These are phyloP conservation scores for Montipora cactus DNA, from an alignment of 64 coral and sea anemone genomes.

Conservation along the genomic window DNA sequence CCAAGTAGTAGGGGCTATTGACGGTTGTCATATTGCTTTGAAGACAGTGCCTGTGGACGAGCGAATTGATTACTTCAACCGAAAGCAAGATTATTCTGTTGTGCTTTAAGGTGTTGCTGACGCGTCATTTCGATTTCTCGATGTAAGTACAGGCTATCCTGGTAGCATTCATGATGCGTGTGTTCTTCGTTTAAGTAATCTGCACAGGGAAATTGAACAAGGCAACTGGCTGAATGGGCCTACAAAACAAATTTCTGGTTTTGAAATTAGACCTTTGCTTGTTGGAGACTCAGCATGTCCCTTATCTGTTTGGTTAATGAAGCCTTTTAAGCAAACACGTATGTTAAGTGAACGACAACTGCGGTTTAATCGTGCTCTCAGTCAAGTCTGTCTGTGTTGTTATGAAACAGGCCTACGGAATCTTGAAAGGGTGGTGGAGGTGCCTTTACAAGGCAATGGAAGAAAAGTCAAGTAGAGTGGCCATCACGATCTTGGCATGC, in stretches of 20 bases:
- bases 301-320: slow-evolving; percentile 43
- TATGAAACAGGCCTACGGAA: slow-evolving; percentile 51
- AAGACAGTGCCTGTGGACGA: slow-evolving; percentile 38
- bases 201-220: slow-evolving; percentile 46
- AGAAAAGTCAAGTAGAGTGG: slow-evolving; percentile 50
- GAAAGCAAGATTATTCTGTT: slow-evolving; percentile 48
- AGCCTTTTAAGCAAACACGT: slow-evolving; percentile 37
- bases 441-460: slow-evolving; percentile 61
- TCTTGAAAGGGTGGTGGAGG: slow-evolving; percentile 65
- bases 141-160: slow-evolving; percentile 48
- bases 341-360: slow-evolving; percentile 8
- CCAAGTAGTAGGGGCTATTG: slow-evolving; percentile 39
- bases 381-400: neutral
- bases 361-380: slow-evolving; percentile 11
- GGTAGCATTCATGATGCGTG: slow-evolving; percentile 68
- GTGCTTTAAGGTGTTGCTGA: slow-evolving; percentile 45
- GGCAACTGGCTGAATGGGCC: neutral
- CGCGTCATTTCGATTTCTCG: slow-evolving; percentile 1
- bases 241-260: slow-evolving; percentile 18
- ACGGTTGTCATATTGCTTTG: slow-evolving; percentile 53
- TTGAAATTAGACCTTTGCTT: neutral
- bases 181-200: slow-evolving; percentile 23
- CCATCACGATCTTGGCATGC: slow-evolving; percentile 58
- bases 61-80: slow-evolving; percentile 14
- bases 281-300: slow-evolving; percentile 51